phyloP scores from a whole-genome alignment of 2,888 invertebrate species.

The Melieria crassipennis region DNA sequence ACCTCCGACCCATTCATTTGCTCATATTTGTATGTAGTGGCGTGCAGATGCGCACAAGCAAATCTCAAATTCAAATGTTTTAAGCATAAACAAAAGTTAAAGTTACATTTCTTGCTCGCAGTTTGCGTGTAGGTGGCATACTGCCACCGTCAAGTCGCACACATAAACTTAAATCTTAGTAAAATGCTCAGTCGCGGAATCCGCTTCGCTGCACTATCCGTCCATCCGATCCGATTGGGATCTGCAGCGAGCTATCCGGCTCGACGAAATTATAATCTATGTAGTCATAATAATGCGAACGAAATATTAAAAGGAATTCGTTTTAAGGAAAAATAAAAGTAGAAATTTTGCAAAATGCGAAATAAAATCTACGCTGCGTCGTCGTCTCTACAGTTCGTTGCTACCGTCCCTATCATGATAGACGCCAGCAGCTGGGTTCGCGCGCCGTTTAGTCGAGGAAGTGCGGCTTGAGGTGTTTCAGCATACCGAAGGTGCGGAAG shows the following conservation, averaged over 20 bases:
- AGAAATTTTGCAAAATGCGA: too few species aligned
- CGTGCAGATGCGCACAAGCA: not conserved
- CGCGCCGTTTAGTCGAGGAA: conserved; percentile 67
- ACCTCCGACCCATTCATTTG: conserved; percentile 12
- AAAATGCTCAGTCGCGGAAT: not conserved
- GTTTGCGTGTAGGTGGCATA: not conserved
- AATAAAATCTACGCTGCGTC: too few species aligned
- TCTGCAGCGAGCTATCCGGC: too few species aligned
- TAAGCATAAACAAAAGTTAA: not conserved
- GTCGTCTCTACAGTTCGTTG: too few species aligned
- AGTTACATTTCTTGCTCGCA: conserved; percentile 6
- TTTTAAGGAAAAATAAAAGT: too few species aligned
- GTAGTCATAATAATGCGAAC: too few species aligned
- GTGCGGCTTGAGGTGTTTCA: conserved; percentile 94
- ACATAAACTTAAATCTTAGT: conserved; percentile 28
- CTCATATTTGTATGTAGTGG: conserved; percentile 7
- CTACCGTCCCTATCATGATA: too few species aligned
- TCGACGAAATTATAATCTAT: too few species aligned
- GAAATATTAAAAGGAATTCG: too few species aligned
- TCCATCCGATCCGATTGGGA: too few species aligned
- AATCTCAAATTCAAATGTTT: conserved; percentile 5
- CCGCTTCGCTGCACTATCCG: too few species aligned
- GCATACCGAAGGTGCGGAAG: conserved; percentile 96
- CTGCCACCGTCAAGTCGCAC: conserved; percentile 15
- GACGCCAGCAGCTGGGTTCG: too few species aligned